Evolutionary conservation across 2,797 vertebrate genomes (phyloP).

Genomic region (Lutjanus argentimaculatus): DNA sequence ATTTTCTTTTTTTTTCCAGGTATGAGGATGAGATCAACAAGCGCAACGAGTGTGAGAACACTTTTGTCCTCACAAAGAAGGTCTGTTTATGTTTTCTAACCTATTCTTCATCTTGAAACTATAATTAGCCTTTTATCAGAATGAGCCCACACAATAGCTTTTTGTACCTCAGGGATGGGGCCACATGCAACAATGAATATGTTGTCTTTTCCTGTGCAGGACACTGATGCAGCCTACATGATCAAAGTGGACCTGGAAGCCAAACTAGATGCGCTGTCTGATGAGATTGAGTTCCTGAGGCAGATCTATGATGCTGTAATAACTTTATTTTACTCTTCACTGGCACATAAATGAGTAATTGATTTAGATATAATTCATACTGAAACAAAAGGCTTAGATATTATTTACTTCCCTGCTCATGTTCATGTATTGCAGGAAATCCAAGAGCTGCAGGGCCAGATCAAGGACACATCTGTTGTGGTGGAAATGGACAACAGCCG

Average conservation of each 20-base stretch:
- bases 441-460: constrained; percentile 83
- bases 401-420: not conserved
- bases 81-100: constrained; percentile 75
- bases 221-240: constrained; percentile 91
- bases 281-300: constrained; percentile 92
- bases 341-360: not conserved
- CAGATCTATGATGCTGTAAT: constrained; percentile 88
- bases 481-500: constrained; percentile 92
- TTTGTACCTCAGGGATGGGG: not conserved
- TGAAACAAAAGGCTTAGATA: not conserved
- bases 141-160: not conserved
- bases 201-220: constrained; percentile 79
- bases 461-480: constrained; percentile 87
- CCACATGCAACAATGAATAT: constrained; percentile 4
- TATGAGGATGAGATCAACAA: constrained; percentile 95
- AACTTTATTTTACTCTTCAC: not conserved
- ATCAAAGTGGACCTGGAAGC: constrained; percentile 90
- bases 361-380: not conserved
- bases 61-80: constrained; percentile 95
- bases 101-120: constrained; percentile 1
- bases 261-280: constrained; percentile 85
- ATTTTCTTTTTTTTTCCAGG: constrained; percentile 73
- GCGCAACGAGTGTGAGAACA: constrained; percentile 91
- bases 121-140: not conserved
- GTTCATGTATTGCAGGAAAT: constrained; percentile 79